phyloP scores from a whole-genome alignment of 2,797 vertebrate genomes.

The Phoxinus dragarum region DNA sequence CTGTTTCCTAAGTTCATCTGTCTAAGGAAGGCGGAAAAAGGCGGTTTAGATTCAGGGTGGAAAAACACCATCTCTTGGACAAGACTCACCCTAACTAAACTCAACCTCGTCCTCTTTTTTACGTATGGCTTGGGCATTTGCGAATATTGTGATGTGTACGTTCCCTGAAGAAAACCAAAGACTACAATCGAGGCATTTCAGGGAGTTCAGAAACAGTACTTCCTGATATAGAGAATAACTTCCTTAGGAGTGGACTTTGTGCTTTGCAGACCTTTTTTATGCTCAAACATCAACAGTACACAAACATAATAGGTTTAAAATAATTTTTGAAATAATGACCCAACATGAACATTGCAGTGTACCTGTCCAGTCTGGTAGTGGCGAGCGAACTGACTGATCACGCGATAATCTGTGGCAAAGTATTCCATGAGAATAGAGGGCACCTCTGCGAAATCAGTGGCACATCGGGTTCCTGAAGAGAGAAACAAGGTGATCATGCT shows the following conservation, averaged over 20 bases:
- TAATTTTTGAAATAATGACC: not conserved
- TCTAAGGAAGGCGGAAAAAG: not conserved
- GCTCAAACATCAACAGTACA: not conserved
- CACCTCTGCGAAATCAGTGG: slow-evolving; percentile 98
- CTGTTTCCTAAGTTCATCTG: not conserved
- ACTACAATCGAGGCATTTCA: not conserved
- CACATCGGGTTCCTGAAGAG: slow-evolving; percentile 91
- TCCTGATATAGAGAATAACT: not conserved
- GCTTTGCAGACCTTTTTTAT: not conserved
- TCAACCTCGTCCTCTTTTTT: not conserved
- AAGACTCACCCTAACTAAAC: not conserved
- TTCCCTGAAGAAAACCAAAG: too few species aligned
- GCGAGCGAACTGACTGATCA: slow-evolving; percentile 93
- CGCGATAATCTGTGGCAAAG: slow-evolving; percentile 95
- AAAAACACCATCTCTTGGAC: not conserved
- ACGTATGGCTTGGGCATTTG: not conserved
- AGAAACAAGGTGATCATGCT: slow-evolving; percentile 41
- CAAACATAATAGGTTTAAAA: not conserved
- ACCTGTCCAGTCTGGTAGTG: slow-evolving; percentile 98
- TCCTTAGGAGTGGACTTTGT: not conserved
- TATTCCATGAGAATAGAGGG: slow-evolving; percentile 99
- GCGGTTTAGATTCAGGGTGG: rapidly evolving
- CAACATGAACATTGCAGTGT: slow-evolving; percentile 45
- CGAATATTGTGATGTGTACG: too few species aligned
- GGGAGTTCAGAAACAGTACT: not conserved